Evolutionary conservation across 2,888 invertebrate species (phyloP), one percentile per base, ranked within the genome.

Genomic region (Oligia latruncula): DNA sequence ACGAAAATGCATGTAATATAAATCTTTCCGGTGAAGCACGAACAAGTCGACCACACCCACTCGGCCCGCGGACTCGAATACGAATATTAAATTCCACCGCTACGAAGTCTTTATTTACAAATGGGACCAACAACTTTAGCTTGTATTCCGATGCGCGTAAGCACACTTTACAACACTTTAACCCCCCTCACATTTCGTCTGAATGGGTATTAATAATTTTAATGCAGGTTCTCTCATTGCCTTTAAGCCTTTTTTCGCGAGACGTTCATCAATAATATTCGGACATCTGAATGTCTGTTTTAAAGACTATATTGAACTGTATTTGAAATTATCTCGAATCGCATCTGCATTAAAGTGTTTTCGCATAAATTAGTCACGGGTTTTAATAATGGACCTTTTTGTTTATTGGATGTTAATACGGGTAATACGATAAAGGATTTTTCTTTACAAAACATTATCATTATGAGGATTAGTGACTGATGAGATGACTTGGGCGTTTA

Each of bases 1-100:
- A 95, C 95, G 95, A 96, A 96, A 96, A 95, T 95, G 96, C 95
- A 95, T 95, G 97, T 97, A 96, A 96, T 96, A 96, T 97, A 96
- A 97, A 96, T 97, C 97, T 97, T 97, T 97, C 97, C 96, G 96
- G 96, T 95, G 96, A 95, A 92, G 94, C 94, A 94, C 94, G 96
- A 96, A 96, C 96, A 95, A 95, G 94, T 90, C 90, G 92, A 93
- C 95, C 97, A 95, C 97, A 95, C 97, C 97, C 96, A 97, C 96
- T 96, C 93, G 92, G 92, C 93, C 95, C 93, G 94, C 93, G 93
- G 94, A 93, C 95, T 95, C 94, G 91, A 94, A 95, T 95, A 94
- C 95, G 96, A 96, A 96, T 96, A 97, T 96, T 96, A 96, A 97
- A 97, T 96, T 97, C 96, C 95, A 94, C 93, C 93, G 93, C 77